A percentile compares a stretch with the other conserved stretches of the same genome.
Evolutionary conservation across 2,797 vertebrate genomes (phyloP).

Genomic region (Gallinago solitaria): DNA sequence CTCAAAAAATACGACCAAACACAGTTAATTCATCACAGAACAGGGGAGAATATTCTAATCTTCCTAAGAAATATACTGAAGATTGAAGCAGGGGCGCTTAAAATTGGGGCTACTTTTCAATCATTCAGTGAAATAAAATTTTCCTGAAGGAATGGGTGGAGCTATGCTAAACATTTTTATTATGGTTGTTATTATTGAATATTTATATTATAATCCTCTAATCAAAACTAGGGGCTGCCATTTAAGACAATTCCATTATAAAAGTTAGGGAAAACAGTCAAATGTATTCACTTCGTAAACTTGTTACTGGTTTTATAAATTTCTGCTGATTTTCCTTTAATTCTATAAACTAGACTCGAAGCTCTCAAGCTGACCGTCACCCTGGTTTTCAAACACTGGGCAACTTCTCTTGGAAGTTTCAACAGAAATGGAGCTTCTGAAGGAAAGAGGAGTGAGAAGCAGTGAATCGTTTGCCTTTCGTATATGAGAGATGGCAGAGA

Average conservation of each 20-base stretch:
- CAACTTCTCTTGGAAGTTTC: background rate
- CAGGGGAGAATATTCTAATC: conserved; percentile 62
- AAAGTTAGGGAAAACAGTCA: background rate
- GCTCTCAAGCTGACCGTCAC: background rate
- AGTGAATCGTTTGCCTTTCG: background rate
- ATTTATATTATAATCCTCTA: background rate
- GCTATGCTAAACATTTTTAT: background rate
- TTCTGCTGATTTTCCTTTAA: background rate
- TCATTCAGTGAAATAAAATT: background rate
- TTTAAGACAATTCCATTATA: background rate
- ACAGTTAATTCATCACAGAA: conserved; percentile 70
- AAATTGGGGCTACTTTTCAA: conserved; percentile 20
- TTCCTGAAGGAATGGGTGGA: conserved; percentile 49
- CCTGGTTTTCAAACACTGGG: background rate
- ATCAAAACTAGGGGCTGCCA: background rate
- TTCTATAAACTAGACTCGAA: background rate
- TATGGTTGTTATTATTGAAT: background rate
- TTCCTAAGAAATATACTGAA: conserved; percentile 44
- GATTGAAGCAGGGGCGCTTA: conserved; percentile 30
- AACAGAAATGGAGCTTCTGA: background rate
- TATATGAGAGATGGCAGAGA: background rate
- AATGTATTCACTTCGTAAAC: background rate
- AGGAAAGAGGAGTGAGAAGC: background rate
- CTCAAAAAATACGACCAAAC: conserved; percentile 56
- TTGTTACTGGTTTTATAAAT: background rate